phyloP scores from a whole-genome alignment of 1,140 invertebrate genomes.

The Hycleus cichorii region DNA sequence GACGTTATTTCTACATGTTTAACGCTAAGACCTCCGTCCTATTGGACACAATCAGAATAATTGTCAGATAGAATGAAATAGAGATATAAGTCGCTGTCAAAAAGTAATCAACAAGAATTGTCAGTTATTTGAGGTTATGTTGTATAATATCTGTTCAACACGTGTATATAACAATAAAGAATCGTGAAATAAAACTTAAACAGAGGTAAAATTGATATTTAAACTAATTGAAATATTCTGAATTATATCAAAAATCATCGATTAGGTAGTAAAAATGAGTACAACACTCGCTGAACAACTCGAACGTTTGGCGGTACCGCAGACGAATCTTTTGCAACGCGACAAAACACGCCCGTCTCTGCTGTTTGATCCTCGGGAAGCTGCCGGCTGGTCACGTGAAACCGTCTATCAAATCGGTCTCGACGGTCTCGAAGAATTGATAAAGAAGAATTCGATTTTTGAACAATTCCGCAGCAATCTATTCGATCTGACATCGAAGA shows the following conservation, averaged over 20 bases:
- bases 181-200: too few species aligned
- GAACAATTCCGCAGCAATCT: constrained; percentile 63
- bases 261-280: constrained; percentile 36
- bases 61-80: too few species aligned
- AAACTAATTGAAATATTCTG: not conserved
- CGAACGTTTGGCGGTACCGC: constrained; percentile 68
- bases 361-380: constrained; percentile 82
- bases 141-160: too few species aligned
- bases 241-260: not conserved
- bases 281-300: constrained; percentile 81
- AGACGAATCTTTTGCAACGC: constrained; percentile 61
- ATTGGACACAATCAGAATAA: too few species aligned
- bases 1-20: not conserved
- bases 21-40: too few species aligned
- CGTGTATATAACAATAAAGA: too few species aligned
- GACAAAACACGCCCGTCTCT: constrained; percentile 70
- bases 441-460: constrained; percentile 63
- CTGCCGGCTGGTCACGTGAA: constrained; percentile 72
- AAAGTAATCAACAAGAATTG: too few species aligned
- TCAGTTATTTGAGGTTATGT: too few species aligned
- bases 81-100: too few species aligned
- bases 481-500: constrained; percentile 65
- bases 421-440: constrained; percentile 76
- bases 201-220: too few species aligned
- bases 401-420: constrained; percentile 78